Evolutionary conservation across 2,113 vertebrate genomes (phyloP).

Genomic region (human (Homo sapiens)): DNA sequence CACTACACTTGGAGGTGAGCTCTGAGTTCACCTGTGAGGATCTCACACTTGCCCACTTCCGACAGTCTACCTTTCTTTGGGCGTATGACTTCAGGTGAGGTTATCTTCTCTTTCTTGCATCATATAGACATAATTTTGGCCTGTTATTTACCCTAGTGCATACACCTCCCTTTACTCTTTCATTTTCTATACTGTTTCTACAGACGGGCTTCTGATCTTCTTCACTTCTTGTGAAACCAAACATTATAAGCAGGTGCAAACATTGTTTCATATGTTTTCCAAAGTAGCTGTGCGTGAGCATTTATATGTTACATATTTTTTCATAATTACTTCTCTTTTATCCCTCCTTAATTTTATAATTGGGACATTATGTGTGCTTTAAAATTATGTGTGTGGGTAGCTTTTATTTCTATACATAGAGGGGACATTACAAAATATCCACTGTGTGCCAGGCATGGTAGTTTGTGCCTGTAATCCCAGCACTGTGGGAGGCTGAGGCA

Average conservation of each 20-base stretch:
- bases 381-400: background rate
- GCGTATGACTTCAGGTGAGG: background rate
- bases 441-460: background rate
- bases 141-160: background rate
- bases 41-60: background rate
- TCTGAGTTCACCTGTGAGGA: background rate
- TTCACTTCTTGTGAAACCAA: background rate
- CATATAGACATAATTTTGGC: background rate
- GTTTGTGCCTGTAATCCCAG: too few species aligned
- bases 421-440: background rate
- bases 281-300: background rate
- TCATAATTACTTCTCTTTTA: background rate
- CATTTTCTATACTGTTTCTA: background rate
- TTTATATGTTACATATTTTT: background rate
- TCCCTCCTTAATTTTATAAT: background rate
- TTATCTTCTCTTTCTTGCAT: background rate
- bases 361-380: background rate
- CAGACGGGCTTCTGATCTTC: background rate
- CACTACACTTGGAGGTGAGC: background rate
- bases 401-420: background rate
- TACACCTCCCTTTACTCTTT: background rate
- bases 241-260: background rate
- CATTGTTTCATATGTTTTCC: background rate
- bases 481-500: too few species aligned
- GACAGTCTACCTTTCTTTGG: background rate